These are phyloP conservation scores for Bettongia penicillata DNA, from an alignment of 2,113 vertebrate genomes.

Conservation along the genomic window DNA sequence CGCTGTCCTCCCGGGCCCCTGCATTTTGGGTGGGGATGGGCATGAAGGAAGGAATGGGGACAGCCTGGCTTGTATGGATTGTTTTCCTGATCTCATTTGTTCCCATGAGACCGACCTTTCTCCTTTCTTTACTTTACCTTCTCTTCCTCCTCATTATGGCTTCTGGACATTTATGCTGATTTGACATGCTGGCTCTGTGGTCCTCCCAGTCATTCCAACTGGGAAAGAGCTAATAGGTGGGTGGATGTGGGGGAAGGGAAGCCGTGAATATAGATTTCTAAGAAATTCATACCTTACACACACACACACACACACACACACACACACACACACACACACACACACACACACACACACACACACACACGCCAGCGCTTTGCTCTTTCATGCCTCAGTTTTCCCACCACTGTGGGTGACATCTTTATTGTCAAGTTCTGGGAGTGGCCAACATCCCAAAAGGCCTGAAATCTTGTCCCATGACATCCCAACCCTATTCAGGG, in stretches of 20 bases:
- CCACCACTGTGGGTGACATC: background rate
- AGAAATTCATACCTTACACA: background rate
- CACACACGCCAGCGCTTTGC: too few relatives aligned
- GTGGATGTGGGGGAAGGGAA: background rate
- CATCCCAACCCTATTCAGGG: background rate
- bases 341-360: background rate
- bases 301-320: background rate
- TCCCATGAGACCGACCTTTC: background rate
- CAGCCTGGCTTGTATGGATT: background rate
- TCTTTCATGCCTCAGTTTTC: conserved; percentile 47
- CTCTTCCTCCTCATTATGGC: background rate
- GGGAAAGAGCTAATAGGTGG: background rate
- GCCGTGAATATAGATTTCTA: background rate
- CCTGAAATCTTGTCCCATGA: background rate
- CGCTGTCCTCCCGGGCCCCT: background rate
- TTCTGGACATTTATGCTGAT: background rate
- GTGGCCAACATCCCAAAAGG: background rate
- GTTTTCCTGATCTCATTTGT: background rate
- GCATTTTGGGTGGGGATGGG: background rate
- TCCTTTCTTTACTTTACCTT: background rate
- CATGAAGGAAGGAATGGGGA: background rate
- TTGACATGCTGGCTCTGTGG: background rate
- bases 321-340: conserved; percentile 20
- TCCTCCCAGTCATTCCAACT: background rate
- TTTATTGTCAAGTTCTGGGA: conserved; percentile 27